These are phyloP conservation scores for Alcedo atthis DNA, from an alignment of 2,797 vertebrate genomes.

Conservation along the genomic window DNA sequence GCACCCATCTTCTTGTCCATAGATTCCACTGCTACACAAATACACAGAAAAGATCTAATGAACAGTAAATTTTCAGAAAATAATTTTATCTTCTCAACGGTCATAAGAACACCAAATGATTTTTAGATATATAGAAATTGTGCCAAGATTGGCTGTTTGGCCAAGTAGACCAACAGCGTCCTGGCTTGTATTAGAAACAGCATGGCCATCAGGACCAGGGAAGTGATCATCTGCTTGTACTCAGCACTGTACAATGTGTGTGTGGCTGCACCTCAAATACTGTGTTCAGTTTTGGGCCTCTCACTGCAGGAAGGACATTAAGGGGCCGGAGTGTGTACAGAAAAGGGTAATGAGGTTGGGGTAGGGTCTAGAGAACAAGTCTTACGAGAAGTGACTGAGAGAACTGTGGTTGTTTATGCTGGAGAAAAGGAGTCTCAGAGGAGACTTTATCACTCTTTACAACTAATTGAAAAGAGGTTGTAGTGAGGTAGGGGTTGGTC, in stretches of 20 bases:
- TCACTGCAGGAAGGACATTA: neutral
- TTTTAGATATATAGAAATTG: neutral
- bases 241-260: neutral
- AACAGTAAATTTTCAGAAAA: neutral
- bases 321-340: rapidly evolving
- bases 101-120: neutral
- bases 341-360: neutral
- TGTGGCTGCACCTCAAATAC: neutral
- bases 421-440: neutral
- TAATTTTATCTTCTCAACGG: neutral
- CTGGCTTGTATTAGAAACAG: neutral
- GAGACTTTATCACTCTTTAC: neutral
- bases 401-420: neutral
- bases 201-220: neutral
- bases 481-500: neutral
- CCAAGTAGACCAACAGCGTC: neutral
- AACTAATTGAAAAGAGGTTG: neutral
- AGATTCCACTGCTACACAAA: neutral
- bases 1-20: neutral
- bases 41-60: neutral
- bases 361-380: neutral
- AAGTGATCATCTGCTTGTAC: neutral
- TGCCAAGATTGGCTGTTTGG: neutral
- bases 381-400: neutral
- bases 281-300: neutral